Percentiles rank a stretch among this genome's conserved stretches.
These are phyloP conservation scores for Lacerta agilis DNA, from an alignment of 2,797 vertebrate species.

Conservation along the genomic window DNA sequence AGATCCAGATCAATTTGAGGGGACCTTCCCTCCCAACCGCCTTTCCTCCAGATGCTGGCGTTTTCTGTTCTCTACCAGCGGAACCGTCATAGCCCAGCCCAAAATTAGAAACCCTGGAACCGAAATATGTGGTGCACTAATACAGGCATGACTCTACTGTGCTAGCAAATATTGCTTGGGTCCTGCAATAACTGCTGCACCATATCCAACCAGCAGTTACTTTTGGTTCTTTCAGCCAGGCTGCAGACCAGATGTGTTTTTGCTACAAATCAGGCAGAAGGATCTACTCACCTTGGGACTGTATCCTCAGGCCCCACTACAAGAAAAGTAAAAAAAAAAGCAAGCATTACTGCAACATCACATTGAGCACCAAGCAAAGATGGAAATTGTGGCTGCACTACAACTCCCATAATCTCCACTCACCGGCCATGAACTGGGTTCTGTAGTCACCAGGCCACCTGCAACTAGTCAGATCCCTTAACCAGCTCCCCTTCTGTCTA, in stretches of 20 bases:
- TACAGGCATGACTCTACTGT: neutral
- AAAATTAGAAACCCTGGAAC: no score
- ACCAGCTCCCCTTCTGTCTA: neutral
- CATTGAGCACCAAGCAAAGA: neutral
- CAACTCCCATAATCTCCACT: no score
- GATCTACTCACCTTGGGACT: constrained; percentile 37
- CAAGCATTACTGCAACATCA: neutral
- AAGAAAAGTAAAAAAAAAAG: neutral
- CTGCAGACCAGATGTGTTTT: neutral
- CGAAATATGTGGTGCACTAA: neutral
- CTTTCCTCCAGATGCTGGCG: neutral
- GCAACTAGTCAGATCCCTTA: no score
- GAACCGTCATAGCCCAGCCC: no score
- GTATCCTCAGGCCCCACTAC: constrained; percentile 55
- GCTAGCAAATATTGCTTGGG: neutral
- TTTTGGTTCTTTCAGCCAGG: neutral
- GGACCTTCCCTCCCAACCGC: neutral
- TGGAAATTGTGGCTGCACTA: no score
- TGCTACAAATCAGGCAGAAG: neutral
- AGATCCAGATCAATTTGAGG: neutral
- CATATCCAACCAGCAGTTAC: no score
- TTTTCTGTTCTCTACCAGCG: no score
- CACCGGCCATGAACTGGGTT: no score
- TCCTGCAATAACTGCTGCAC: no score
- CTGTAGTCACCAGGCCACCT: no score